These are phyloP conservation scores for Argya squamiceps DNA, from an alignment of 2,797 vertebrate genomes.

Conservation along the genomic window DNA sequence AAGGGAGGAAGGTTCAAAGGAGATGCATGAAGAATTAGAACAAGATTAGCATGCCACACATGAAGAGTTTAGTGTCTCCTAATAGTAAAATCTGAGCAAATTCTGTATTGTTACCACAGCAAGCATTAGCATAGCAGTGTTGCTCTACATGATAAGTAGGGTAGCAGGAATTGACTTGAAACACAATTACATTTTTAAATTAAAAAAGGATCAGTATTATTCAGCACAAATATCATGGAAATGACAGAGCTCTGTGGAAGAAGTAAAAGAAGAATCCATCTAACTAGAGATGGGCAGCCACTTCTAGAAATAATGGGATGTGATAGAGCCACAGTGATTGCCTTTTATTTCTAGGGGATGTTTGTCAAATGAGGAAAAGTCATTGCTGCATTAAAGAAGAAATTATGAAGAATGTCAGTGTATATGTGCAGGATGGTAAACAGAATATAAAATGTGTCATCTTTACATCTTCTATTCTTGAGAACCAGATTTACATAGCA, in stretches of 20 bases:
- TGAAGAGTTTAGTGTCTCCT: conserved; percentile 39
- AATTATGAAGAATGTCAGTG: neutral
- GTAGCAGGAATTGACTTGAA: conserved; percentile 16
- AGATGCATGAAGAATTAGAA: conserved; percentile 24
- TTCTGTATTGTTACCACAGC: conserved; percentile 23
- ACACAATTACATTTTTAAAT: conserved; percentile 28
- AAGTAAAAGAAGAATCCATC: neutral
- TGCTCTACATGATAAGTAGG: neutral
- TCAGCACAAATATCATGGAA: neutral
- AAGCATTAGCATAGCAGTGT: neutral
- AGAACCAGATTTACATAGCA: neutral
- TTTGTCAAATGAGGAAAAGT: neutral
- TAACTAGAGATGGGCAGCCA: neutral
- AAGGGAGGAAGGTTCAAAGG: neutral
- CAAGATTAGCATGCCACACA: conserved; percentile 10
- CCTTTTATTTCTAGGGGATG: neutral
- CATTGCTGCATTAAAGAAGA: neutral
- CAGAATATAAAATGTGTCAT: neutral
- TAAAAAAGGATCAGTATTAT: neutral
- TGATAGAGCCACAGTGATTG: neutral
- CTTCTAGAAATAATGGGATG: neutral
- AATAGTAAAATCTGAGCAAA: conserved; percentile 47
- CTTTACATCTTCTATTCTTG: neutral
- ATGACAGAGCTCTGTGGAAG: neutral
- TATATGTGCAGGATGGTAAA: neutral